Percentiles rank a stretch among this genome's conserved stretches.
phyloP scores from a whole-genome alignment of 2,888 invertebrate genomes.

The Protodeltote pygarga region DNA sequence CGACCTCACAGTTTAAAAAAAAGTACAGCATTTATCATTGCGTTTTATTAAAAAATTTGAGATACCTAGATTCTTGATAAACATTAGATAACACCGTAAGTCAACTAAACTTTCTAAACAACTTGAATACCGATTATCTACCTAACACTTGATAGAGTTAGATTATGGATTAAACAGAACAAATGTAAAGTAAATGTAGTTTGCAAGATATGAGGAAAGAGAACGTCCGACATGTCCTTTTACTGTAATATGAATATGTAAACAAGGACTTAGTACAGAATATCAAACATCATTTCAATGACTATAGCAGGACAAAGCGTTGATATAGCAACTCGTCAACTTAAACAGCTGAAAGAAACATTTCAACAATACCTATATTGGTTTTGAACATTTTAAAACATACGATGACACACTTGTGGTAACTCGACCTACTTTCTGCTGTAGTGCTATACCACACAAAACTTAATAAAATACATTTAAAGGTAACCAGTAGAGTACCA shows the following conservation, averaged over 20 bases:
- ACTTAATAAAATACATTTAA: slow-evolving; percentile 20
- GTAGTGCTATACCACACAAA: slow-evolving; percentile 13
- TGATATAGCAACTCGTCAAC: slow-evolving; percentile 11
- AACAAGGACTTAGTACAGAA: slow-evolving; percentile 51
- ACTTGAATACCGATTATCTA: slow-evolving; percentile 6
- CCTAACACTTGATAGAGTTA: no score
- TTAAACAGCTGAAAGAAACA: slow-evolving; percentile 10
- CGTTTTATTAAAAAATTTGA: no score
- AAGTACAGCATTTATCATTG: no score
- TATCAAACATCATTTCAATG: slow-evolving; percentile 18
- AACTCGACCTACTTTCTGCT: slow-evolving; percentile 37
- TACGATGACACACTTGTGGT: slow-evolving; percentile 34
- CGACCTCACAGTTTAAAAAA: no score
- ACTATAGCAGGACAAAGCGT: slow-evolving; percentile 8
- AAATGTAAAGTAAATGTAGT: slow-evolving; percentile 19
- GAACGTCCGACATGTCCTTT: slow-evolving; percentile 55
- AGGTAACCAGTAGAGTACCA: slow-evolving; percentile 6
- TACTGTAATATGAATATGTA: slow-evolving; percentile 57
- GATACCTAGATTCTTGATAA: neutral
- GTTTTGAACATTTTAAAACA: slow-evolving; percentile 35
- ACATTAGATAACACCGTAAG: slow-evolving; percentile 1
- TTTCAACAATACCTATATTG: slow-evolving; percentile 14
- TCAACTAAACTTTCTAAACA: neutral
- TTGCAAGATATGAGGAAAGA: slow-evolving; percentile 43
- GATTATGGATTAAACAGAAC: no score